Evolutionary conservation across 2,113 vertebrate genomes (phyloP).

Genomic region (Indicator indicator): DNA sequence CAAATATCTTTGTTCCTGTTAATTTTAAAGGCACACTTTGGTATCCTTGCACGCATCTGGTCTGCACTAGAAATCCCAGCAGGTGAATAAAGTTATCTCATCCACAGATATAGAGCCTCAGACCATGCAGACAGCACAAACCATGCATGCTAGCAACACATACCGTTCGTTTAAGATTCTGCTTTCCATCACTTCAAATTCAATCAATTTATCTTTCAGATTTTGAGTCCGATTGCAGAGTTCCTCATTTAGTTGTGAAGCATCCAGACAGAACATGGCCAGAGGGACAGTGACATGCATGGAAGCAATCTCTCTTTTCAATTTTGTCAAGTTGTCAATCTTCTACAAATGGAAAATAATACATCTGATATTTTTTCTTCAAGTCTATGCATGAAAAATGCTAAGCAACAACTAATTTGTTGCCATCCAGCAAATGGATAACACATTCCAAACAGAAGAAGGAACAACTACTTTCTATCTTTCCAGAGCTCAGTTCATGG

Average conservation of each 20-base stretch:
- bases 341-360: constrained; percentile 71
- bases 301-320: constrained; percentile 82
- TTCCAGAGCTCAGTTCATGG: background rate
- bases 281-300: constrained; percentile 84
- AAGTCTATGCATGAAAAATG: background rate
- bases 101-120: background rate
- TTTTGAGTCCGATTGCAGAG: constrained; percentile 79
- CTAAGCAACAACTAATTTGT: background rate
- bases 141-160: background rate
- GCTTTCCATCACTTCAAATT: constrained; percentile 83
- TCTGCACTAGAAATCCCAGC: background rate
- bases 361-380: background rate
- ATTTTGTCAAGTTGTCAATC: constrained; percentile 77
- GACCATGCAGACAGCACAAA: background rate
- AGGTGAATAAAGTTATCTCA: background rate
- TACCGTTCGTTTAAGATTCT: constrained; percentile 83
- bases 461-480: background rate
- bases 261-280: constrained; percentile 88
- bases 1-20: background rate
- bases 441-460: background rate
- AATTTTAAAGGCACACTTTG: background rate
- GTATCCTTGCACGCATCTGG: background rate
- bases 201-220: constrained; percentile 82
- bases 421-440: background rate
- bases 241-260: constrained; percentile 81